A percentile compares a stretch with the other conserved stretches of the same genome.
Evolutionary conservation across 2,888 invertebrate genomes (phyloP).

Genomic region (Drosophila neonasuta): DNA sequence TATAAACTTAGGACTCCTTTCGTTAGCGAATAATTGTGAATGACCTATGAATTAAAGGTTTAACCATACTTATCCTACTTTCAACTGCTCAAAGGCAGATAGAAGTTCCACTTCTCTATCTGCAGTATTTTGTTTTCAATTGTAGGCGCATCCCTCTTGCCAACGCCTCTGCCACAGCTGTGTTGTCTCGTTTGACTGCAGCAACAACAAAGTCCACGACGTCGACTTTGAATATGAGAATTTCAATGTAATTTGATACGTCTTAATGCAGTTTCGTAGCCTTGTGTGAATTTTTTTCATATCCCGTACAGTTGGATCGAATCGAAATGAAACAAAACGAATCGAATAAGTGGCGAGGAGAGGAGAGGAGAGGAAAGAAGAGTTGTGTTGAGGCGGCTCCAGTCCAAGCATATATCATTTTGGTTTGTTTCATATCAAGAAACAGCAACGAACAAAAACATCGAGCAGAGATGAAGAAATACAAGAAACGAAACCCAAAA

Average conservation of each 20-base stretch:
- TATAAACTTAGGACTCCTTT: no score
- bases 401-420: constrained; percentile 36
- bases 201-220: constrained; percentile 21
- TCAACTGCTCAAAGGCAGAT: neutral
- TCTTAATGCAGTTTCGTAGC: constrained; percentile 62
- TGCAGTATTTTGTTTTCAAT: neutral
- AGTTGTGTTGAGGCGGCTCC: constrained; percentile 2
- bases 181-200: constrained; percentile 36
- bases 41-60: no score
- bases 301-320: constrained; percentile 24
- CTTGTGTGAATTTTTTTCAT: constrained; percentile 67
- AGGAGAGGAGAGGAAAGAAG: neutral
- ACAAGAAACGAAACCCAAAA: constrained; percentile 38
- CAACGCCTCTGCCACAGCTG: constrained; percentile 21
- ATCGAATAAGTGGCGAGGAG: neutral
- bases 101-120: neutral
- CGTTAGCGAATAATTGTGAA: no score
- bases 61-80: neutral
- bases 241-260: constrained; percentile 69
- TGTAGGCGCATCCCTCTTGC: constrained; percentile 5
- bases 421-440: constrained; percentile 46
- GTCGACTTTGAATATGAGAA: constrained; percentile 68
- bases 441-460: constrained; percentile 22
- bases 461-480: neutral
- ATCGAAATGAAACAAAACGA: constrained; percentile 2